Evolutionary conservation across 2,797 vertebrate species (phyloP).

Genomic region (Enteromius thamalakanensis): DNA sequence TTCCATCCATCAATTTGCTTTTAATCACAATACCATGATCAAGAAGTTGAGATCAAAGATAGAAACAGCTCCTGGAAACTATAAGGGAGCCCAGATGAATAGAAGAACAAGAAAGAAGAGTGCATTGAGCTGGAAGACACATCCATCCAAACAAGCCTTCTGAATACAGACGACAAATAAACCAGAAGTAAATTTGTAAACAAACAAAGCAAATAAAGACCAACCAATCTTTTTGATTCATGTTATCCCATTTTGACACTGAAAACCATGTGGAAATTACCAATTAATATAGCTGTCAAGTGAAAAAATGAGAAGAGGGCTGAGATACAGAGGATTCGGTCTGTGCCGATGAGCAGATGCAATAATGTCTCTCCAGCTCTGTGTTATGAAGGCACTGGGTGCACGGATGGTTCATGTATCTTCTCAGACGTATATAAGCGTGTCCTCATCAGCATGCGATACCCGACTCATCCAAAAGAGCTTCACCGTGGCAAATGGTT

Average conservation of each 20-base stretch:
- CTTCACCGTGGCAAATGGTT: slow-evolving; percentile 53
- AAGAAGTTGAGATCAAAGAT: not conserved
- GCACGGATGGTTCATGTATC: slow-evolving; percentile 35
- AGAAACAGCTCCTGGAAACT: not conserved
- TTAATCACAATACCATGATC: not conserved
- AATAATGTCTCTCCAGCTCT: slow-evolving; percentile 33
- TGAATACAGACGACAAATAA: slow-evolving; percentile 26
- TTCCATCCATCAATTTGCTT: not conserved
- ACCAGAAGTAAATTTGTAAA: slow-evolving; percentile 27
- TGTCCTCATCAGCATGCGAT: slow-evolving; percentile 56
- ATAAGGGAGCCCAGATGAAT: not conserved
- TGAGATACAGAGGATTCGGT: slow-evolving; percentile 5
- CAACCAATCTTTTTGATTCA: slow-evolving; percentile 30
- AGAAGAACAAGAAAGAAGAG: not conserved
- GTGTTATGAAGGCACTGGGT: slow-evolving; percentile 24
- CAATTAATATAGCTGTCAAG: slow-evolving; percentile 24
- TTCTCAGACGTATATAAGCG: slow-evolving; percentile 6
- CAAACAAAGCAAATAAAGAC: slow-evolving; percentile 37
- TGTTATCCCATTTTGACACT: slow-evolving; percentile 8
- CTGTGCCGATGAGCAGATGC: not conserved
- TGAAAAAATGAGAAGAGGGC: slow-evolving; percentile 23
- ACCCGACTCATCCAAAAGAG: slow-evolving; percentile 51
- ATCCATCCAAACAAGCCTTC: not conserved
- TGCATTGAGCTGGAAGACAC: slow-evolving; percentile 42
- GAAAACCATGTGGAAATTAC: slow-evolving; percentile 33